Conservation (phyloP, 2,888 invertebrate genomes). For the Lasioglossum zephyrum region DNA sequence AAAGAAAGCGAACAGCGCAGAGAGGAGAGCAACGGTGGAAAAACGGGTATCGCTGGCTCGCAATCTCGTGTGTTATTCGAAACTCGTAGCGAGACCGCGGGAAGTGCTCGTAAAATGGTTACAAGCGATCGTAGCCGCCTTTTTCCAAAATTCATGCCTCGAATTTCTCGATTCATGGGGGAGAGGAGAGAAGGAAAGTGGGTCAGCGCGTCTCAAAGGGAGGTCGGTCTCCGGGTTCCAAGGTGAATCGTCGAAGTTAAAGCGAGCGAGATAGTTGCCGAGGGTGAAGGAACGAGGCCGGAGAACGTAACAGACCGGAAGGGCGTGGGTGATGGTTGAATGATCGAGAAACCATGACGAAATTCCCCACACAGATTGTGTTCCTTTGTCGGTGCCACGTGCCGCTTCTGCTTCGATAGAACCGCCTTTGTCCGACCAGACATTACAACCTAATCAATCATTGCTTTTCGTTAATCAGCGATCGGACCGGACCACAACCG, state of each 20-base stretch:
- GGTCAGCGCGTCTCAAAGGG: conserved; percentile 68
- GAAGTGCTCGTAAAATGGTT: conserved; percentile 57
- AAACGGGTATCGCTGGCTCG: not conserved
- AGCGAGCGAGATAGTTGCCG: conserved; percentile 48
- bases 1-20: not conserved
- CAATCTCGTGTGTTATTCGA: conserved; percentile 24
- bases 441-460: conserved; percentile 28
- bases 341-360: conserved; percentile 49
- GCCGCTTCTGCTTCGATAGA: conserved; percentile 18
- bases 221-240: conserved; percentile 46
- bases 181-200: conserved; percentile 45
- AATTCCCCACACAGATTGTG: conserved; percentile 58
- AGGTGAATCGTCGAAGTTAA: conserved; percentile 62
- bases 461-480: conserved; percentile 47
- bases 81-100: conserved; percentile 1
- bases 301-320: conserved; percentile 46
- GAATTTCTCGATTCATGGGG: conserved; percentile 60
- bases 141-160: conserved; percentile 66
- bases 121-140: conserved; percentile 37
- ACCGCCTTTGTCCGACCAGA: conserved; percentile 22
- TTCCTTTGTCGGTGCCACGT: conserved; percentile 54
- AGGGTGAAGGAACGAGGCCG: conserved; percentile 28
- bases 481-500: not conserved
- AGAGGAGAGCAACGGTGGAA: not conserved
- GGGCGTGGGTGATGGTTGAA: conserved; percentile 54